Evolutionary conservation across 23 tunicate genomes (phyloP).

Genomic region (Corella eumyota): DNA sequence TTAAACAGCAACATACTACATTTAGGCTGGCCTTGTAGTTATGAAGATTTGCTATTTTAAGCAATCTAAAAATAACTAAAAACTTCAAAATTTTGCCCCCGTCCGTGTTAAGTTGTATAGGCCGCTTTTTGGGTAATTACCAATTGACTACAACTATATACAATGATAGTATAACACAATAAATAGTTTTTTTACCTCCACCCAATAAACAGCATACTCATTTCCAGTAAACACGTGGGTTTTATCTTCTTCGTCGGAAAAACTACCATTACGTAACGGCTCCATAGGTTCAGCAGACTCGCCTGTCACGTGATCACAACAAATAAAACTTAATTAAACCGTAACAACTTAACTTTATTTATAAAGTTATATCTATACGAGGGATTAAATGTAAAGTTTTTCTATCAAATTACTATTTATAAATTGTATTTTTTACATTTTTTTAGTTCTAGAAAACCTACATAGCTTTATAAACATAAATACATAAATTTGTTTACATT

Average conservation of each 20-base stretch:
- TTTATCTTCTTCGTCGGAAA: constrained; percentile 28
- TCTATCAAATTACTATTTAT: neutral
- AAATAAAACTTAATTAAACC: neutral
- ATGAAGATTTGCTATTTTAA: too few relatives aligned
- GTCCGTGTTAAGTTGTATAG: too few relatives aligned
- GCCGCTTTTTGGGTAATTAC: too few relatives aligned
- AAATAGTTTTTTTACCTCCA: constrained; percentile 10
- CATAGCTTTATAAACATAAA: too few relatives aligned
- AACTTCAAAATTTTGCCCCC: too few relatives aligned
- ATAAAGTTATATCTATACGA: too few relatives aligned
- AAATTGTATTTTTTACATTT: neutral
- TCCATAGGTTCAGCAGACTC: constrained; percentile 3
- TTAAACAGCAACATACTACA: too few relatives aligned
- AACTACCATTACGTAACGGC: constrained; percentile 37
- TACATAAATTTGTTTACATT: too few relatives aligned
- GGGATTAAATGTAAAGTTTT: neutral
- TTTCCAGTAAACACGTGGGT: constrained; percentile 12
- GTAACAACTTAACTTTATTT: neutral
- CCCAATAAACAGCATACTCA: constrained; percentile 17
- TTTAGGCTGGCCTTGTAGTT: too few relatives aligned
- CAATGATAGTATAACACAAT: neutral
- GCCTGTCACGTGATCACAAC: constrained; percentile 1
- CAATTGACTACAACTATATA: neutral
- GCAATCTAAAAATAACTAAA: too few relatives aligned
- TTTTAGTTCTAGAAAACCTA: too few relatives aligned